A percentile compares a stretch with the other conserved stretches of the same genome.
Conservation (phyloP, 2,888 invertebrate genomes). For the Lepidocyrtoides sp. region DNA sequence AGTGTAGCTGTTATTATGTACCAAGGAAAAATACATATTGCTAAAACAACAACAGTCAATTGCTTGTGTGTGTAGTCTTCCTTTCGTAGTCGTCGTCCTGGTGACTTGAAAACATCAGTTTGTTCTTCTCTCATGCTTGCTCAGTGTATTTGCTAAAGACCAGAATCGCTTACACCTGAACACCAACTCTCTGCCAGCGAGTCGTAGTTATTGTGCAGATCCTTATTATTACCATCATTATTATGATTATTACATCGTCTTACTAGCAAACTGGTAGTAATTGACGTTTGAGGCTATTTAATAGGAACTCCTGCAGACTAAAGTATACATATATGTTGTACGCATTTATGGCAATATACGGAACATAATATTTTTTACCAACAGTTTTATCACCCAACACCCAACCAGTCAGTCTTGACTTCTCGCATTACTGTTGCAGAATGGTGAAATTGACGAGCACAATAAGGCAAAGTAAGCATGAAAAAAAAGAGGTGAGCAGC, state of each 20-base stretch:
- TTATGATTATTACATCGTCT: conserved; percentile 70
- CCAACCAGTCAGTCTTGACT: conserved; percentile 23
- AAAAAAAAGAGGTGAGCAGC: neutral
- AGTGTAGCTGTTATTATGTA: conserved; percentile 22
- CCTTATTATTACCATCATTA: conserved; percentile 74
- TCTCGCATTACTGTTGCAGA: neutral
- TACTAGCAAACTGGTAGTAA: conserved; percentile 71
- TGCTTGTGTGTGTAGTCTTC: no score
- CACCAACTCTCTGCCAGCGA: conserved; percentile 24
- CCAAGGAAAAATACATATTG: conserved; percentile 4
- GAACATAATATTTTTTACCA: conserved; percentile 12
- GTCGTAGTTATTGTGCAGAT: conserved; percentile 67
- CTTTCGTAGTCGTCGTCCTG: neutral
- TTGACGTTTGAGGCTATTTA: conserved; percentile 74
- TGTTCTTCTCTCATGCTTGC: neutral
- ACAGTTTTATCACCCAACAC: neutral
- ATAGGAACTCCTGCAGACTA: conserved; percentile 43
- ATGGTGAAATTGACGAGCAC: neutral
- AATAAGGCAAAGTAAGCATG: neutral
- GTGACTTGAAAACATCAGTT: conserved; percentile 15
- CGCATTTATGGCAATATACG: neutral
- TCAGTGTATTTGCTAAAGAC: conserved; percentile 20
- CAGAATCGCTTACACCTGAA: conserved; percentile 25
- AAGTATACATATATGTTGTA: conserved; percentile 1
- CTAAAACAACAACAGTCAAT: conserved; percentile 5